Base-by-base conservation (phyloP, 2,888 invertebrate species). In the Trissolcus japonicus region DNA sequence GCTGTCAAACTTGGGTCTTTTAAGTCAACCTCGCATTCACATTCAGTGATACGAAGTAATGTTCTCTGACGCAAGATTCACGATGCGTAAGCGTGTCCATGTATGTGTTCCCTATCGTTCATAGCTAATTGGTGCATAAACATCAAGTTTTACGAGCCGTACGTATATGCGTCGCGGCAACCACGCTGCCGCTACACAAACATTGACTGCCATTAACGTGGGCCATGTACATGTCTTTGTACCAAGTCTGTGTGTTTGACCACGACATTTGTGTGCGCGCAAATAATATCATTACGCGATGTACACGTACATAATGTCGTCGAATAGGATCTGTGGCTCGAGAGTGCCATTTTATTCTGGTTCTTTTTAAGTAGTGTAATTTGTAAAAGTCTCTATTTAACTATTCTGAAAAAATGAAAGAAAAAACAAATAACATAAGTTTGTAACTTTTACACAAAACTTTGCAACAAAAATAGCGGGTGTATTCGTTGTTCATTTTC, bases 61-160 rank as follows among this genome's bases (percentile, higher is more conserved):
- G 46, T 0, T 1, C 16, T 16, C 46, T 16, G 46, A 46, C 61
- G 50, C 59, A 55, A 62, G 48, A 68, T 74, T 48, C 53, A 46
- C 57, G 74, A 55, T 21, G 13, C 68, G 43, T 62, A 61, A 61
- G 54, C 66, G 59, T 60, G 77, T 35, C 35, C 65, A 60, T 61
- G 72, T 77, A 68, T 55, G 57, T 61, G 61, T 65, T 53, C 77
- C 80, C 81, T 82, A 83, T 85, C 83, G 82, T 83, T 83, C 82
- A 82, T 78, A 80, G 83, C 86, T 87, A 87, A 87, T 87, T 87
- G 86, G 85, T 85, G 82, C 85, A 86, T 86, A 86, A 86, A 86
- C 83, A 86, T 83, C 79, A 79, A 82, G 82, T 81, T 87, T 86
- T 86, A 87, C 83, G 84, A 85, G 84, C 81, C 83, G 81, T 80